These are phyloP conservation scores for Venustaconcha ellipsiformis DNA, from an alignment of 1,140 invertebrate genomes.

Conservation along the genomic window DNA sequence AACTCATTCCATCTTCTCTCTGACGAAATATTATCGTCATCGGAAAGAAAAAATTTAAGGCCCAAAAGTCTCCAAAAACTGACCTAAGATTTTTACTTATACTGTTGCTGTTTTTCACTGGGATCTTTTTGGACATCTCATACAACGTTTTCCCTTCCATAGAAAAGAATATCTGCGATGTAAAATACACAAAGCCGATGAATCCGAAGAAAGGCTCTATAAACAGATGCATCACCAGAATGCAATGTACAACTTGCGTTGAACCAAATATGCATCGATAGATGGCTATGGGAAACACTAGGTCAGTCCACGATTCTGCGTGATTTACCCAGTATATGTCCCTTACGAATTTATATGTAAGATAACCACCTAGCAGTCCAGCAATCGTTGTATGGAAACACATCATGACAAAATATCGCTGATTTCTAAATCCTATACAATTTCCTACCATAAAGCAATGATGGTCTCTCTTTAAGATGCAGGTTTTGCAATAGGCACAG, in stretches of 20 bases:
- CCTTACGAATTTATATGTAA: slow-evolving; percentile 37
- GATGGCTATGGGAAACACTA: slow-evolving; percentile 33
- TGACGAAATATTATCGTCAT: slow-evolving; percentile 51
- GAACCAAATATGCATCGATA: slow-evolving; percentile 19
- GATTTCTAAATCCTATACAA: slow-evolving; percentile 91
- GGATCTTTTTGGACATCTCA: slow-evolving; percentile 41
- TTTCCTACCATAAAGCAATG: slow-evolving; percentile 92
- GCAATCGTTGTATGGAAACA: slow-evolving; percentile 74
- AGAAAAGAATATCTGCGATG: slow-evolving; percentile 39
- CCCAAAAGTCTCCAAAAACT: slow-evolving; percentile 59
- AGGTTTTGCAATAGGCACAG: slow-evolving; percentile 49
- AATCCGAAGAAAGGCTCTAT: slow-evolving; percentile 34
- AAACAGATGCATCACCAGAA: slow-evolving; percentile 30
- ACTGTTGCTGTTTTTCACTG: slow-evolving; percentile 27
- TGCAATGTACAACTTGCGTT: slow-evolving; percentile 10
- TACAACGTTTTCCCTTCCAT: slow-evolving; percentile 42
- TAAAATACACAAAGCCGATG: slow-evolving; percentile 41
- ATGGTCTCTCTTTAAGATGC: slow-evolving; percentile 80
- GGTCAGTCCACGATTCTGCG: slow-evolving; percentile 26
- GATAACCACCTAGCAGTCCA: slow-evolving; percentile 29
- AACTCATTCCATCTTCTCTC: slow-evolving; percentile 43
- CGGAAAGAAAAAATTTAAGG: slow-evolving; percentile 55
- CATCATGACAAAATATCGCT: slow-evolving; percentile 88
- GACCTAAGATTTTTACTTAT: slow-evolving; percentile 42
- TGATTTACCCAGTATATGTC: slow-evolving; percentile 17